phyloP scores from a whole-genome alignment of 2,797 vertebrate species.

The Mus caroli region DNA sequence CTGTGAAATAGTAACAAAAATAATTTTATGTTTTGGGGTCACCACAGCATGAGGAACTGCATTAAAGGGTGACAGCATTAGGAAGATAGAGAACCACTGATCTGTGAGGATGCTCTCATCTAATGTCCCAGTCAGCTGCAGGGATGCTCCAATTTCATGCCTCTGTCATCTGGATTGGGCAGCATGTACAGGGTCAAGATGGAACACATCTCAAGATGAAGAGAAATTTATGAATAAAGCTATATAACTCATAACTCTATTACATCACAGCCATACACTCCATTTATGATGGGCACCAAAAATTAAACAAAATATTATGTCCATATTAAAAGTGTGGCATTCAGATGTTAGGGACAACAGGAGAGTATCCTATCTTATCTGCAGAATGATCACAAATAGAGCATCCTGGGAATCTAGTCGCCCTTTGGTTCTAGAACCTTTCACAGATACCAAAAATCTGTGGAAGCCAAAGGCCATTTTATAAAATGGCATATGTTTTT shows the following conservation, averaged over 20 bases:
- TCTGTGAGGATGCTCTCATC: neutral
- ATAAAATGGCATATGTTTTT: neutral
- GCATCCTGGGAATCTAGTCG: neutral
- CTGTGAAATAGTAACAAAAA: neutral
- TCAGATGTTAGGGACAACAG: neutral
- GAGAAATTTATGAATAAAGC: too few relatives aligned
- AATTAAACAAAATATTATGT: neutral
- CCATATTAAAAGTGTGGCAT: conserved; percentile 1
- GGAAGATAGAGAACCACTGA: neutral
- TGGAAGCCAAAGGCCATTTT: neutral
- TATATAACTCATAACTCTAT: neutral
- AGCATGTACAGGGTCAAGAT: neutral
- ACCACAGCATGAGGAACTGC: neutral
- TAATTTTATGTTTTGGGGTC: neutral
- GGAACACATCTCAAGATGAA: neutral
- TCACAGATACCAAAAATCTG: too few relatives aligned
- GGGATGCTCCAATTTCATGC: neutral
- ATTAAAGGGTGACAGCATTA: neutral
- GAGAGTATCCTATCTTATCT: neutral
- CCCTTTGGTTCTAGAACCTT: neutral
- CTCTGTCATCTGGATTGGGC: neutral
- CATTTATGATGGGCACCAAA: neutral
- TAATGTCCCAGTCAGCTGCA: neutral
- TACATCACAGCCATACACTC: neutral
- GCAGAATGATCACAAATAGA: neutral